Base-by-base conservation (phyloP, 2,113 vertebrate species). In the Calyptomena viridis region DNA sequence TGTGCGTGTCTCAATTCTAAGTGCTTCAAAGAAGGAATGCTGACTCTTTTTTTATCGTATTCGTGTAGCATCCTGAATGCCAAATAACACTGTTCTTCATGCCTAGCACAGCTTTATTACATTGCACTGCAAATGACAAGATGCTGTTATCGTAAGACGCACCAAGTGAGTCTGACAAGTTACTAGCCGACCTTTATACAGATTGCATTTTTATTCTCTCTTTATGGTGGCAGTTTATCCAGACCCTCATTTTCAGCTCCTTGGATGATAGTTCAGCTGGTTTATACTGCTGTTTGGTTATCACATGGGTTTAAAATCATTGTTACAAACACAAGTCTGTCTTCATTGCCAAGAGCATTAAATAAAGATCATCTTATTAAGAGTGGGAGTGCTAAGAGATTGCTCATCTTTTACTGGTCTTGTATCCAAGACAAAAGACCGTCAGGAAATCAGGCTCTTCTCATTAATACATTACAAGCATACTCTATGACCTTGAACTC, bases 231-330 rank as follows among this genome's bases (percentile, higher is more conserved):
- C 72, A 88, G 75, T 74, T 97, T 92, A 87, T 66, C 47, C 64
- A 50, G 35, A 58, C 30, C 66, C 59, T 87, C 59, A 88, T 91
- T 96, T 95, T 94, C 89, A 95, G 77, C 17, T 94, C 75, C 49
- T 96, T 84, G 47, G 46, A 52, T 77, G 58, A 73, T 63, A 87
- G 72, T 83, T 89, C 92, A 79, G 10, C 79, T 90, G 84, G 63
- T 87, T 92, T 75, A 58, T 73, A 59, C 18, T 18, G 2, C 50
- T 95, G 50, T 77, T 90, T 78, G 59, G 64, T 96, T 87, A 95
- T 94, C 95, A 94, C n/a, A 91, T 35, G 52, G 23, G 30, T 50
- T 88, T 97, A 97, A 94, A 96, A 92, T 85, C 93, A 94, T 92
- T 96, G 82, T 88, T 97, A 94, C 42, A 80, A 96, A 86, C 80